A percentile compares a stretch with the other conserved stretches of the same genome.
Evolutionary conservation across 2,113 vertebrate species (phyloP).

Genomic region (Pachycephala philippinensis): DNA sequence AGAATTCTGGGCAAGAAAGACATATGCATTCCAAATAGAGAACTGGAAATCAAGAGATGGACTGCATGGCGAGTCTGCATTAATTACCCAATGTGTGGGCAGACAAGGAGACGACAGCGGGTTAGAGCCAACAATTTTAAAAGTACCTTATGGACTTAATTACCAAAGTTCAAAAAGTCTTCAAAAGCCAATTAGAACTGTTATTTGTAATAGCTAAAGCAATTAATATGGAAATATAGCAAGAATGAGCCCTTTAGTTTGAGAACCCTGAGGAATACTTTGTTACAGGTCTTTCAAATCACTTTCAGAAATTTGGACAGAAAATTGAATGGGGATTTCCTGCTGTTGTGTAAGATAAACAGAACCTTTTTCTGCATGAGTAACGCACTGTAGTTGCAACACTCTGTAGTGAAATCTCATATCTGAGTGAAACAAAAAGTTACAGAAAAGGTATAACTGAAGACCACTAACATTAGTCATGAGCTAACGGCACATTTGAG

Average conservation of each 20-base stretch:
- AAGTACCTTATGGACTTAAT: constrained; percentile 57
- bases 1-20: neutral
- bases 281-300: constrained; percentile 59
- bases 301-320: constrained; percentile 65
- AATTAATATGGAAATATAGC: constrained; percentile 64
- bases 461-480: neutral
- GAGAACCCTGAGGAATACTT: constrained; percentile 56
- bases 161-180: constrained; percentile 60
- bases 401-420: neutral
- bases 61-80: constrained; percentile 2
- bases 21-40: neutral
- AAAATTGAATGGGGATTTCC: constrained; percentile 61
- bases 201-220: constrained; percentile 58
- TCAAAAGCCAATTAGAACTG: constrained; percentile 59
- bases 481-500: neutral
- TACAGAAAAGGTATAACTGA: neutral
- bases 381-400: neutral
- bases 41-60: constrained; percentile 12
- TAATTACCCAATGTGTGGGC: constrained; percentile 43
- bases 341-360: constrained; percentile 66
- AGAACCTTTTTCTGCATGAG: constrained; percentile 33
- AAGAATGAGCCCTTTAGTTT: constrained; percentile 30
- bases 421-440: neutral
- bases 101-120: constrained; percentile 38
- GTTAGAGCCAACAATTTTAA: constrained; percentile 27